phyloP scores from a whole-genome alignment of 2,113 vertebrate genomes.

The Gasterosteus nipponicus region DNA sequence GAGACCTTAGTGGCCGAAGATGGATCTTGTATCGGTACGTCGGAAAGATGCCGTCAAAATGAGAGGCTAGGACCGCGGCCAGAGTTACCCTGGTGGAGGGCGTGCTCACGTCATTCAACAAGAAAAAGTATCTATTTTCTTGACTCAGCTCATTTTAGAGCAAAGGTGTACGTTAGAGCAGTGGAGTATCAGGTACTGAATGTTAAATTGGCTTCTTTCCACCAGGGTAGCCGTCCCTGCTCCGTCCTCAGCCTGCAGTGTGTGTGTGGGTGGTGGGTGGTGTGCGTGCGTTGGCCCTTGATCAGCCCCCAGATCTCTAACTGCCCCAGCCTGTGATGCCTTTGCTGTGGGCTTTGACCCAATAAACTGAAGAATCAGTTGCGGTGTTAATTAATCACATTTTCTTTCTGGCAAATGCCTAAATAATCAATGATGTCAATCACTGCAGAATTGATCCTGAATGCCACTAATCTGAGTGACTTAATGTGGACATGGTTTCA shows the following conservation, averaged over 20 bases:
- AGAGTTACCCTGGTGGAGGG: slow-evolving; percentile 68
- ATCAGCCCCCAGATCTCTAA: neutral
- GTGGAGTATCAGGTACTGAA: neutral
- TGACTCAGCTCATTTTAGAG: neutral
- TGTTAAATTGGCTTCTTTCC: slow-evolving; percentile 44
- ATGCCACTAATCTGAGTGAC: slow-evolving; percentile 28
- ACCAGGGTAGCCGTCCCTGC: slow-evolving; percentile 64
- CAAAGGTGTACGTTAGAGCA: neutral
- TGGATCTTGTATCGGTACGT: slow-evolving; percentile 88
- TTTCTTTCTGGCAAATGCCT: slow-evolving; percentile 10
- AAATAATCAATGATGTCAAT: slow-evolving; percentile 32
- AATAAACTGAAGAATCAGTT: slow-evolving; percentile 28
- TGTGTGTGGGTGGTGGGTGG: neutral
- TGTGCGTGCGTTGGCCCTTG: slow-evolving; percentile 32
- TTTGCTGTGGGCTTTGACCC: slow-evolving; percentile 23
- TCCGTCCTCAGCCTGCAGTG: slow-evolving; percentile 53
- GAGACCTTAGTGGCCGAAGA: slow-evolving; percentile 93
- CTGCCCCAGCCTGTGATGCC: slow-evolving; percentile 27
- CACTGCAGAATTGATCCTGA: neutral
- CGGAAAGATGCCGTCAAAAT: slow-evolving; percentile 29
- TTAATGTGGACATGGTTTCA: neutral
- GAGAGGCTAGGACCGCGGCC: slow-evolving; percentile 39
- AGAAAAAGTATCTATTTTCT: neutral
- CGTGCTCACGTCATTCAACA: neutral
- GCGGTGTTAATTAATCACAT: slow-evolving; percentile 38